phyloP scores from a whole-genome alignment of 2,888 invertebrate species.

The Yponomeuta malinellus region DNA sequence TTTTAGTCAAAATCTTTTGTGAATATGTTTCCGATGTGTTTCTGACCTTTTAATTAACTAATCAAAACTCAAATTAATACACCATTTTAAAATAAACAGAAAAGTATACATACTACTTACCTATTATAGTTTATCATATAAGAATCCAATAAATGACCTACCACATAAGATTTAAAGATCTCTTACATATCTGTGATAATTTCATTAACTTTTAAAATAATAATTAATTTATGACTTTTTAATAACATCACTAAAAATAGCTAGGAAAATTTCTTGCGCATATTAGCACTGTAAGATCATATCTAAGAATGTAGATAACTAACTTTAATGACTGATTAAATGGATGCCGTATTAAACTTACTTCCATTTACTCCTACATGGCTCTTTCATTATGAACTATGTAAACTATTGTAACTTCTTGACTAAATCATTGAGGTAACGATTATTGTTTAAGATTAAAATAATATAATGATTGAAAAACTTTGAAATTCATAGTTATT shows the following conservation, averaged over 20 bases:
- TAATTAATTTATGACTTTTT: slow-evolving; percentile 64
- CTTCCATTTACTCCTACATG: slow-evolving; percentile 17
- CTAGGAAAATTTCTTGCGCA: slow-evolving; percentile 13
- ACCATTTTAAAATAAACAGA: slow-evolving; percentile 1
- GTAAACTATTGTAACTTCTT: no score
- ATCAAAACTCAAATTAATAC: background rate
- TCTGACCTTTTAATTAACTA: background rate
- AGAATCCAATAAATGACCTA: slow-evolving; percentile 41
- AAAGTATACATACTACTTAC: background rate
- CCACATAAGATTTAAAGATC: slow-evolving; percentile 69
- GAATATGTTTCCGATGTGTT: no score
- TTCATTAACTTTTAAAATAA: slow-evolving; percentile 60
- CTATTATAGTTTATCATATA: slow-evolving; percentile 5
- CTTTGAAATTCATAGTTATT: background rate
- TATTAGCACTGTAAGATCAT: slow-evolving; percentile 9
- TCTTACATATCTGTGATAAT: slow-evolving; percentile 74
- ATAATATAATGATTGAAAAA: no score
- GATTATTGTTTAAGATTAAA: no score
- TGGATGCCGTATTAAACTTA: slow-evolving; percentile 48
- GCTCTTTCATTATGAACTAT: slow-evolving; percentile 9
- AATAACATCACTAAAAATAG: slow-evolving; percentile 34
- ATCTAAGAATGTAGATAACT: background rate
- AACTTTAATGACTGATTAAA: slow-evolving; percentile 46
- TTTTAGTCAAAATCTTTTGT: background rate
- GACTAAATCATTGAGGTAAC: no score